These are phyloP conservation scores for Athalia circularis DNA, from an alignment of 2,888 invertebrate genomes.

Conservation along the genomic window DNA sequence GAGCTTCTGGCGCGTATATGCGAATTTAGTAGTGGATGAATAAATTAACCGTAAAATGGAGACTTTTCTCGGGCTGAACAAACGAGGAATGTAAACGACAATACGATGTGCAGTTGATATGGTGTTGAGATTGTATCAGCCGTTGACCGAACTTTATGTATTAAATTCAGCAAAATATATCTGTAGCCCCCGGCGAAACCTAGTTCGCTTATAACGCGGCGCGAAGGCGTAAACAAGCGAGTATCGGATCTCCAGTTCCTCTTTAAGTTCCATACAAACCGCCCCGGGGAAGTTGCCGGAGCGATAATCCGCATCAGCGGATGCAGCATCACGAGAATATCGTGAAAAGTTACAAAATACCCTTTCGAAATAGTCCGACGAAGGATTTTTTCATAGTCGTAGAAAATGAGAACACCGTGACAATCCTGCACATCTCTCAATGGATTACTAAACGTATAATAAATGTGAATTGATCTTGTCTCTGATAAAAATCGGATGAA, in stretches of 20 bases:
- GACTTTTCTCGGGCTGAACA: not conserved
- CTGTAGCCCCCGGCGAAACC: not conserved
- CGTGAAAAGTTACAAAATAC: not conserved
- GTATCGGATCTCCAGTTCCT: slow-evolving; percentile 19
- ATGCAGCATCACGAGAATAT: slow-evolving; percentile 16
- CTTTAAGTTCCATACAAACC: slow-evolving; percentile 35
- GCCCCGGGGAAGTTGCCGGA: slow-evolving; percentile 1
- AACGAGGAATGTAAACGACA: too few relatives aligned
- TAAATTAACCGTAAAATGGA: slow-evolving; percentile 23
- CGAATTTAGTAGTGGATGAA: slow-evolving; percentile 21
- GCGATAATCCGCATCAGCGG: slow-evolving; percentile 11
- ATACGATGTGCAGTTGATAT: too few relatives aligned
- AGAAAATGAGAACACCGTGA: too few relatives aligned
- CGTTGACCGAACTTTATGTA: too few relatives aligned
- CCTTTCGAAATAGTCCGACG: too few relatives aligned
- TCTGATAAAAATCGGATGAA: too few relatives aligned
- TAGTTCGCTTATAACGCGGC: not conserved
- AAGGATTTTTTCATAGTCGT: too few relatives aligned
- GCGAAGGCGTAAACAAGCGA: slow-evolving; percentile 7
- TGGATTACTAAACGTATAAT: too few relatives aligned
- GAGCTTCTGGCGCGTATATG: not conserved
- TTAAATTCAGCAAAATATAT: too few relatives aligned
- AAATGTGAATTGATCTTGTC: too few relatives aligned
- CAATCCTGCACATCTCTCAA: too few relatives aligned
- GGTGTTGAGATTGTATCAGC: too few relatives aligned